A percentile compares a stretch with the other conserved stretches of the same genome.
phyloP scores from a whole-genome alignment of 2,797 vertebrate species.

The Euthynnus affinis region DNA sequence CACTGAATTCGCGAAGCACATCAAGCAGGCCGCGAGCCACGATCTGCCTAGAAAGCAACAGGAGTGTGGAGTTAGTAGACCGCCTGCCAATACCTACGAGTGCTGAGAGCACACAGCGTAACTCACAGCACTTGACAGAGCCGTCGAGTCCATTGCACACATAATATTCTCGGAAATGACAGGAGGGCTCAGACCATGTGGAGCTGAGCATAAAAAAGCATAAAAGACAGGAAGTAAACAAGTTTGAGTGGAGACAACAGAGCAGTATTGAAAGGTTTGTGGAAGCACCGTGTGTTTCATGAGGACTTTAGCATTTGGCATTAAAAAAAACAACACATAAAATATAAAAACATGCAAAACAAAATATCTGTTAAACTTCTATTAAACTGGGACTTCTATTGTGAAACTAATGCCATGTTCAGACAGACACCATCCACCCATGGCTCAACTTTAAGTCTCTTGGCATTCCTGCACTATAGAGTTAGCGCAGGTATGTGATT shows the following conservation, averaged over 20 bases:
- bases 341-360: not conserved
- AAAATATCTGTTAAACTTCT: not conserved
- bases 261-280: slow-evolving; percentile 33
- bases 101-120: slow-evolving; percentile 41
- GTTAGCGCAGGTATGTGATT: slow-evolving; percentile 51
- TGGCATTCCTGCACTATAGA: slow-evolving; percentile 34
- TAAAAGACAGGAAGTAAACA: slow-evolving; percentile 30
- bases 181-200: slow-evolving; percentile 38
- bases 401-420: slow-evolving; percentile 17
- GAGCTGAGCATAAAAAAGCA: slow-evolving; percentile 43
- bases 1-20: slow-evolving; percentile 92
- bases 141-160: slow-evolving; percentile 56
- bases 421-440: slow-evolving; percentile 12
- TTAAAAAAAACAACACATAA: not conserved
- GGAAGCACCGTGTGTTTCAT: not conserved
- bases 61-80: slow-evolving; percentile 67
- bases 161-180: slow-evolving; percentile 37
- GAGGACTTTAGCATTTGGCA: slow-evolving; percentile 7
- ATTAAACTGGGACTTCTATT: not conserved
- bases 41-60: slow-evolving; percentile 88
- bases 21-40: slow-evolving; percentile 92
- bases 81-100: slow-evolving; percentile 70
- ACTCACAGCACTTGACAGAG: slow-evolving; percentile 50
- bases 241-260: slow-evolving; percentile 11
- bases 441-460: slow-evolving; percentile 29